Evolutionary conservation across 1,140 invertebrate species (phyloP).

Genomic region (Monochamus saltuarius): DNA sequence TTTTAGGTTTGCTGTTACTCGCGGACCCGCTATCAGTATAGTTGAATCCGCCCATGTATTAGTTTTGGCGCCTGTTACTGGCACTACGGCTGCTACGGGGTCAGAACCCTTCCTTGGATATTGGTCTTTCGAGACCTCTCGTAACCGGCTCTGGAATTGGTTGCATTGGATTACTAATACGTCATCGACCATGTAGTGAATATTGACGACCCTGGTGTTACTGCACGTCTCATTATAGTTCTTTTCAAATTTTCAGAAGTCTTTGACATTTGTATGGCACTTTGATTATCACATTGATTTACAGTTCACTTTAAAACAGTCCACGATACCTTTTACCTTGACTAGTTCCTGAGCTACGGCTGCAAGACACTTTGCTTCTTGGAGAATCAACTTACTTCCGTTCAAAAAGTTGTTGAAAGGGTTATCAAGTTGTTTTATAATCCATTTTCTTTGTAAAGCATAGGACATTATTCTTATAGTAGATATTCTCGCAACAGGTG

Average conservation of each 20-base stretch:
- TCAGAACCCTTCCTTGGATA: too few species aligned
- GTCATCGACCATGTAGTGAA: too few species aligned
- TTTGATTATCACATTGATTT: slow-evolving; percentile 10
- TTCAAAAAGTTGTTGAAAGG: slow-evolving; percentile 12
- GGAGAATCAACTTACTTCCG: slow-evolving; percentile 2
- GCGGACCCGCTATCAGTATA: too few species aligned
- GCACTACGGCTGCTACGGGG: too few species aligned
- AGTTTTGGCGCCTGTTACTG: too few species aligned
- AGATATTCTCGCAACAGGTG: slow-evolving; percentile 14
- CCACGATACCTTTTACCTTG: slow-evolving; percentile 12
- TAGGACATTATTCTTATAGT: slow-evolving; percentile 14
- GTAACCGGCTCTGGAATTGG: too few species aligned
- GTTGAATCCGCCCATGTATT: too few species aligned
- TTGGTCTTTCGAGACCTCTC: too few species aligned
- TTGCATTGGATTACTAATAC: too few species aligned
- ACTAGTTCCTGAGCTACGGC: not conserved
- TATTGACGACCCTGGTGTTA: too few species aligned
- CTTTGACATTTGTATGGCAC: slow-evolving; percentile 6
- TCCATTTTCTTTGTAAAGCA: not conserved
- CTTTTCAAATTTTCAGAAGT: slow-evolving; percentile 5
- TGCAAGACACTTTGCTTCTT: slow-evolving; percentile 9
- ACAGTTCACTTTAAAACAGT: not conserved
- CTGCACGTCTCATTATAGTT: too few species aligned
- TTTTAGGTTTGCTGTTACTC: too few species aligned
- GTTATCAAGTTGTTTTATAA: slow-evolving; percentile 2